A percentile compares a stretch with the other conserved stretches of the same genome.
phyloP scores from a whole-genome alignment of 2,113 vertebrate genomes.

The Phainopepla nitens region DNA sequence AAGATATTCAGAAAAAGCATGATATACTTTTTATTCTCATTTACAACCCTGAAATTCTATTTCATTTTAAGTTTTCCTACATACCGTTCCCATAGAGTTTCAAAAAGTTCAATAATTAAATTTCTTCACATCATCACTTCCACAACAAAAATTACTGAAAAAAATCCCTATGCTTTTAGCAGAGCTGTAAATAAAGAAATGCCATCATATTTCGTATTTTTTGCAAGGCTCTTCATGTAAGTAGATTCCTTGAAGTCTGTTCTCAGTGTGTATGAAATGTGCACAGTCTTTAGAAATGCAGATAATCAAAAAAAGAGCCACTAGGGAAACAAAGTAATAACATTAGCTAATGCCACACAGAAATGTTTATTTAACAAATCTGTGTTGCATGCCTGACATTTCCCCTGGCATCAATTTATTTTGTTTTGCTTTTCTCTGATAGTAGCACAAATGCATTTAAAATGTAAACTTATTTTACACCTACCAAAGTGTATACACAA shows the following conservation, averaged over 20 bases:
- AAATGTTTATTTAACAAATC: slow-evolving; percentile 70
- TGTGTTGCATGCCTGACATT: slow-evolving; percentile 56
- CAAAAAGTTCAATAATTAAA: not conserved
- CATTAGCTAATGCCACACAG: slow-evolving; percentile 56
- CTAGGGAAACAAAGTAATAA: slow-evolving; percentile 57
- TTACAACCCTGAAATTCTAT: not conserved
- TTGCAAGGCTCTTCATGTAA: not conserved
- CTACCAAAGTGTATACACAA: slow-evolving; percentile 48
- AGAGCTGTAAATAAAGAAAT: not conserved
- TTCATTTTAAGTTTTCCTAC: not conserved
- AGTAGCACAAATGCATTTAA: slow-evolving; percentile 56
- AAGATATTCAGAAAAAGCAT: not conserved
- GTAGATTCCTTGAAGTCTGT: not conserved
- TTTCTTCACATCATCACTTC: not conserved
- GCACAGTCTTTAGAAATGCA: slow-evolving; percentile 47
- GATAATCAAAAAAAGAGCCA: slow-evolving; percentile 62
- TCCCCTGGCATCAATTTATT: slow-evolving; percentile 66
- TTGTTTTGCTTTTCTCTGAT: slow-evolving; percentile 59
- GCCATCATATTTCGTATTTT: not conserved
- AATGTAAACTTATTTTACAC: slow-evolving; percentile 62
- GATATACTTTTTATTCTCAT: not conserved
- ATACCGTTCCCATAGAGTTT: not conserved
- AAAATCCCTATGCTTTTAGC: not conserved
- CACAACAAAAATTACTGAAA: not conserved
- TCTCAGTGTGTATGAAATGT: not conserved